Base-by-base conservation (phyloP, 2,888 invertebrate genomes). In the Odontothrips loti region DNA sequence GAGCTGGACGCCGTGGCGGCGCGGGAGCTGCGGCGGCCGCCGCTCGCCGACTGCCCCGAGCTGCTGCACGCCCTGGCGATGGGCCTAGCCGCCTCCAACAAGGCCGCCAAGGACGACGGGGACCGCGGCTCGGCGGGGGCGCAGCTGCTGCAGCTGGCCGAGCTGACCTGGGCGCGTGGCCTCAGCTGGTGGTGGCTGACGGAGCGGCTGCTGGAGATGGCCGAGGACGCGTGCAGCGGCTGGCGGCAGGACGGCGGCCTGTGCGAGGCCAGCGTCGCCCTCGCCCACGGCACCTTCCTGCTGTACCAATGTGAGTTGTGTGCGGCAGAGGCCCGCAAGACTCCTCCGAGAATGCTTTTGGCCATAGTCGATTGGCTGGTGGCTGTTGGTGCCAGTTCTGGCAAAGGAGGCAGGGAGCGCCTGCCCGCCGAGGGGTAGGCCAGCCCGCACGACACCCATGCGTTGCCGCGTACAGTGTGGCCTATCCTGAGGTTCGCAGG, bases 151-250 rank as follows among this genome's bases (percentile, higher is more conserved):
- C 68, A 27, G 68, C 27, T 75, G 68, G 68, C 68, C 68, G 68
- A 75, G 68, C 68, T 75, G 68, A 9, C 27, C 23, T 75, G 68
- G 68, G 27, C 23, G 23, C 68, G 68, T 27, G 68, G 68, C 23
- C 68, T 75, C 23, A 8, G 23, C 68, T 75, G 68, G 68, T 75
- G 68, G 68, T 75, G 68, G 68, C 68, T 75, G 68, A 75, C 68
- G 68, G 68, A 75, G 68, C 23, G 68, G 23, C 8, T 27, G 23
- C 68, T 75, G 27, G 68, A 75, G 68, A n/a, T 75, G 27, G 68
- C 68, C 23, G 68, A n/a, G 9, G 68, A 23, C 23, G 68, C 68
- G 27, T 75, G 68, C 68, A 27, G 23, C 58, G 68, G 68, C 11
- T 27, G 68, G 27, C 68, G 27, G 68, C 27, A 75, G 27, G 68